Percentiles rank a stretch among this genome's conserved stretches.
phyloP scores from a whole-genome alignment of 2,888 invertebrate species.

The Oegoconia quadripuncta region DNA sequence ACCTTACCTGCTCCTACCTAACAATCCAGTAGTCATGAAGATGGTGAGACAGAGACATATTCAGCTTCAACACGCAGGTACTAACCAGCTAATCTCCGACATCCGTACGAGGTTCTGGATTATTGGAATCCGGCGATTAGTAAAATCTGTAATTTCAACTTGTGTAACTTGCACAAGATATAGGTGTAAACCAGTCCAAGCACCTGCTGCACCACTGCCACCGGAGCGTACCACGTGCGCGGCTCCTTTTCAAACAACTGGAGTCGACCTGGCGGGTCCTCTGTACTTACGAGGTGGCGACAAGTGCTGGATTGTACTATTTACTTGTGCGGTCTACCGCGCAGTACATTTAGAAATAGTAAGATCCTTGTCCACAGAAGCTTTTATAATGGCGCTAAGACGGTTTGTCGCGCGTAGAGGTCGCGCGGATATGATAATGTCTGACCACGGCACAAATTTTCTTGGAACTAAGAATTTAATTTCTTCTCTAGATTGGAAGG shows the following conservation, averaged over 20 bases:
- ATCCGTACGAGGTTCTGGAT: slow-evolving; percentile 5
- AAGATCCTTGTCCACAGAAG: slow-evolving; percentile 10
- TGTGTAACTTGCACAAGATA: slow-evolving; percentile 2
- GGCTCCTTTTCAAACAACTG: slow-evolving; percentile 6
- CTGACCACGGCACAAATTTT: slow-evolving; percentile 14
- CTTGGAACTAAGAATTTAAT: slow-evolving; percentile 7
- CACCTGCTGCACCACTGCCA: slow-evolving; percentile 4
- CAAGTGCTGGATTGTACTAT: slow-evolving; percentile 11
- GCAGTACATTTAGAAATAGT: slow-evolving; percentile 13
- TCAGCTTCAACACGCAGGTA: slow-evolving; percentile 3
- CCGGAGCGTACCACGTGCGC: neutral
- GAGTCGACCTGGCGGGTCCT: slow-evolving; percentile 10
- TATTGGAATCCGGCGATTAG: slow-evolving; percentile 6
- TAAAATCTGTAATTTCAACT: neutral
- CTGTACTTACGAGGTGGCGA: neutral
- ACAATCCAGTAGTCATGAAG: neutral
- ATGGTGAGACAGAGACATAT: neutral
- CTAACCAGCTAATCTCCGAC: neutral
- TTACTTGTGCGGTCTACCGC: slow-evolving; percentile 12
- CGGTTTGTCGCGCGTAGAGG: slow-evolving; percentile 12
- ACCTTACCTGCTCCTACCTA: slow-evolving; percentile 1
- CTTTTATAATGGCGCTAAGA: slow-evolving; percentile 9
- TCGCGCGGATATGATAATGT: slow-evolving; percentile 2
- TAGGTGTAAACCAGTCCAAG: neutral
- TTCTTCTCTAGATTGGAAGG: slow-evolving; percentile 8